Evolutionary conservation across 2,797 vertebrate species (phyloP).

Genomic region (Chelidonichthys spinosus): DNA sequence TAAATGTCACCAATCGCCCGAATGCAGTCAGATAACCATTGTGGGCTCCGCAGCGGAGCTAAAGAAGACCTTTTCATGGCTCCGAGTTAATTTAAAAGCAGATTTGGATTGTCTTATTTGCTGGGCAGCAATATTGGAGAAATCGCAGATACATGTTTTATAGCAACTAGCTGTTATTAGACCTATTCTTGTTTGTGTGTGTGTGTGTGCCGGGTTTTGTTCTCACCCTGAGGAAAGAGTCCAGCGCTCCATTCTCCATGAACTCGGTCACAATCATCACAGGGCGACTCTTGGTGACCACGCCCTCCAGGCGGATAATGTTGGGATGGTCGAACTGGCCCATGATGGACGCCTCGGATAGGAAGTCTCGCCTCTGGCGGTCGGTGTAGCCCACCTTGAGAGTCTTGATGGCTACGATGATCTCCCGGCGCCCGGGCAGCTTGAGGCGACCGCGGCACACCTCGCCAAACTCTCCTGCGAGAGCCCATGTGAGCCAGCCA

Average conservation of each 20-base stretch:
- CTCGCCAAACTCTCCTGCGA: slow-evolving; percentile 96
- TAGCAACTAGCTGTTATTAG: neutral
- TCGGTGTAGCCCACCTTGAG: slow-evolving; percentile 98
- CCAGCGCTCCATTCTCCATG: slow-evolving; percentile 98
- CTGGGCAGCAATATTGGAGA: slow-evolving; percentile 15
- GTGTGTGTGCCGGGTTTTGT: slow-evolving; percentile 3
- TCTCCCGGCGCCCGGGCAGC: slow-evolving; percentile 94
- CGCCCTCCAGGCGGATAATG: slow-evolving; percentile 96
- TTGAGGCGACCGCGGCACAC: slow-evolving; percentile 97
- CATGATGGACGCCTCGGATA: slow-evolving; percentile 98
- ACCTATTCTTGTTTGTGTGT: slow-evolving; percentile 16
- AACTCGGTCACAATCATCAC: slow-evolving; percentile 99
- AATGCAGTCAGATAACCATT: slow-evolving; percentile 50
- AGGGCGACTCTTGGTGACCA: slow-evolving; percentile 97
- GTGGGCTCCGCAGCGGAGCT: slow-evolving; percentile 25
- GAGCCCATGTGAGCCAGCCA: slow-evolving; percentile 66
- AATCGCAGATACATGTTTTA: slow-evolving; percentile 30
- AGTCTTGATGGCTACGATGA: slow-evolving; percentile 98
- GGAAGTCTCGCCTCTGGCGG: slow-evolving; percentile 95
- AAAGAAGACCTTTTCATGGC: slow-evolving; percentile 49
- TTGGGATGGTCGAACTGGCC: slow-evolving; percentile 99
- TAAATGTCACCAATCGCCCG: slow-evolving; percentile 72
- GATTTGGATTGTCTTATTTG: slow-evolving; percentile 35
- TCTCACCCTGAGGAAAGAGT: slow-evolving; percentile 96
- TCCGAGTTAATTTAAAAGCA: slow-evolving; percentile 45